Conservation (phyloP, 2,113 vertebrate species). For the Electrona antarctica region DNA sequence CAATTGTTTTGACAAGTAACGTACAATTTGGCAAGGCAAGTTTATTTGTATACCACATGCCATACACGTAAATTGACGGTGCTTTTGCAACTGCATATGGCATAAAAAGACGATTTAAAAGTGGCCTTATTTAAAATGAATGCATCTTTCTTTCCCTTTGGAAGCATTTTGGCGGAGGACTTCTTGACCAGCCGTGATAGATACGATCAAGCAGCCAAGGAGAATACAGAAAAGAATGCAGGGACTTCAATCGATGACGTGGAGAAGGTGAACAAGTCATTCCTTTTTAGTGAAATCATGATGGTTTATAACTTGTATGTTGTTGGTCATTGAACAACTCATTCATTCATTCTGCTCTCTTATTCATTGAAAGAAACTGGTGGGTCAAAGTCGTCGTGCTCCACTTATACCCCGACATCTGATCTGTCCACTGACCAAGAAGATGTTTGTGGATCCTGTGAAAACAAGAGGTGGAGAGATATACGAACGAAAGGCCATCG, state of each 20-base stretch:
- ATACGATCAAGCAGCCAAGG: slow-evolving; percentile 59
- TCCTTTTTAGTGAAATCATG: not conserved
- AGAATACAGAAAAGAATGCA: slow-evolving; percentile 50
- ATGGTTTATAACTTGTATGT: not conserved
- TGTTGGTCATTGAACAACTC: no score
- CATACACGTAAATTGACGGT: not conserved
- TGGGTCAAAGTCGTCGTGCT: slow-evolving; percentile 13
- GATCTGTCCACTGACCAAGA: slow-evolving; percentile 61
- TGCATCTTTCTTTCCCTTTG: not conserved
- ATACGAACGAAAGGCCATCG: slow-evolving; percentile 69
- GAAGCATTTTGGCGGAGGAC: slow-evolving; percentile 72
- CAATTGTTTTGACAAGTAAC: not conserved
- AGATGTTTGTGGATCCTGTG: slow-evolving; percentile 72
- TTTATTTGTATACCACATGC: not conserved
- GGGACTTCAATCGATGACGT: slow-evolving; percentile 59
- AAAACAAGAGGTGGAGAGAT: slow-evolving; percentile 44
- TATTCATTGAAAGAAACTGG: slow-evolving; percentile 46
- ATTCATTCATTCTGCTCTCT: not conserved
- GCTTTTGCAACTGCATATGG: no score
- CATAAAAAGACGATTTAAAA: not conserved
- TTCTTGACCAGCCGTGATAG: slow-evolving; percentile 44
- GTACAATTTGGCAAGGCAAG: not conserved
- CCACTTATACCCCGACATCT: slow-evolving; percentile 46
- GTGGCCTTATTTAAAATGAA: no score
- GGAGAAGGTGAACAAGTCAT: slow-evolving; percentile 57